Evolutionary conservation across 2,113 vertebrate genomes (phyloP).

Genomic region (Montifringilla adamsi): DNA sequence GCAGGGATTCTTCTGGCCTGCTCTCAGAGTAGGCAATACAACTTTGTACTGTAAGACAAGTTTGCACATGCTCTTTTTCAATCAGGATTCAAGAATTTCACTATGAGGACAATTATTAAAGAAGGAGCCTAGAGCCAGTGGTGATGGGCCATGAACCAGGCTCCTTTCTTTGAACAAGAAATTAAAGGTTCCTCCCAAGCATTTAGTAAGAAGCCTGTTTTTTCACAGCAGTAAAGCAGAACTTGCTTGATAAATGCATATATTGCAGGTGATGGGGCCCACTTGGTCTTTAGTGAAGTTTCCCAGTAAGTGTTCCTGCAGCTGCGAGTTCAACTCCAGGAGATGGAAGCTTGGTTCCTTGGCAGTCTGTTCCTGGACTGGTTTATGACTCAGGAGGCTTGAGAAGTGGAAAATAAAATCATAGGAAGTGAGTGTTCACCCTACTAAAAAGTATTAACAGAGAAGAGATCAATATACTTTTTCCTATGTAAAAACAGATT

Average conservation of each 20-base stretch:
- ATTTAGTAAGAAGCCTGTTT: background rate
- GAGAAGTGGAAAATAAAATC: background rate
- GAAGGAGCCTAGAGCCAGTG: background rate
- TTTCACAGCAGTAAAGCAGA: background rate
- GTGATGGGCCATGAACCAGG: background rate
- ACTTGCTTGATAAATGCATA: background rate
- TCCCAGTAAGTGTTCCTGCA: background rate
- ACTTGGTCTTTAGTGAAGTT: background rate
- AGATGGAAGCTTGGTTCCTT: background rate
- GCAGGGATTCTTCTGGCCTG: background rate
- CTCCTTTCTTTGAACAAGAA: background rate
- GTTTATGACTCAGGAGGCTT: background rate
- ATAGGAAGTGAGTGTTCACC: background rate
- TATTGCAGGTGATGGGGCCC: background rate
- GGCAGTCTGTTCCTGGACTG: background rate
- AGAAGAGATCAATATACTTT: background rate
- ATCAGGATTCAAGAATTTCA: background rate
- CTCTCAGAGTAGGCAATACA: background rate
- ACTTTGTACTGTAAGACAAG: background rate
- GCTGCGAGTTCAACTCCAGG: accelerated
- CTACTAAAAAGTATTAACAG: background rate
- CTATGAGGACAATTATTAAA: background rate
- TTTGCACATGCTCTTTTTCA: background rate
- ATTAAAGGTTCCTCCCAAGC: background rate
- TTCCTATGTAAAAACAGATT: background rate